Evolutionary conservation across 2,113 vertebrate genomes (phyloP).

Genomic region (Petroica traversi): DNA sequence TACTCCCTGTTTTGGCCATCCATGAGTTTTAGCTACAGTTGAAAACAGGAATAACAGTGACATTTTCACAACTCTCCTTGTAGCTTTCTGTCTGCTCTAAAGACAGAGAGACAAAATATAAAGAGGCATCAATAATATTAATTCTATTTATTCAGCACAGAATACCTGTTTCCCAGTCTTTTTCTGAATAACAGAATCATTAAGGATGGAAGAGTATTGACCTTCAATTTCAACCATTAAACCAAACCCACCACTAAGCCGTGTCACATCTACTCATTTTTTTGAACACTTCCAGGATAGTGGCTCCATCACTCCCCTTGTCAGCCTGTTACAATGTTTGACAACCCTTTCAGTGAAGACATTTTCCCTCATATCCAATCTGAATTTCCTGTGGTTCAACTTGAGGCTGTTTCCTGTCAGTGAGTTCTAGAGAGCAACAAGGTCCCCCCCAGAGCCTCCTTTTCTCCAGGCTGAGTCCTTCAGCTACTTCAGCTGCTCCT

Average conservation of each 20-base stretch:
- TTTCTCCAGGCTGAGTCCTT: neutral
- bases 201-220: neutral
- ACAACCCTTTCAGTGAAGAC: neutral
- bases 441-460: neutral
- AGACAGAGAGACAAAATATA: neutral
- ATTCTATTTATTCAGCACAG: neutral
- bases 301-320: neutral
- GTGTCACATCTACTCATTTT: neutral
- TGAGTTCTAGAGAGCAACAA: neutral
- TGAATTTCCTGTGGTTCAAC: neutral
- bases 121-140: neutral
- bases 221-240: fast-evolving
- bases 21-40: neutral
- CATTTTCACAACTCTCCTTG: neutral
- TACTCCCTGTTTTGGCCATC: neutral
- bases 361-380: neutral
- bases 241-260: neutral
- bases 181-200: neutral
- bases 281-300: neutral
- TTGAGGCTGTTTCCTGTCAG: neutral
- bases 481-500: neutral
- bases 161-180: neutral
- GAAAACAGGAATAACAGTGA: neutral
- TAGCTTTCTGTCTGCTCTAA: neutral
- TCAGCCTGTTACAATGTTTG: neutral